Base-by-base conservation (phyloP, 2,113 vertebrate genomes). In the Australoheros scitulus region DNA sequence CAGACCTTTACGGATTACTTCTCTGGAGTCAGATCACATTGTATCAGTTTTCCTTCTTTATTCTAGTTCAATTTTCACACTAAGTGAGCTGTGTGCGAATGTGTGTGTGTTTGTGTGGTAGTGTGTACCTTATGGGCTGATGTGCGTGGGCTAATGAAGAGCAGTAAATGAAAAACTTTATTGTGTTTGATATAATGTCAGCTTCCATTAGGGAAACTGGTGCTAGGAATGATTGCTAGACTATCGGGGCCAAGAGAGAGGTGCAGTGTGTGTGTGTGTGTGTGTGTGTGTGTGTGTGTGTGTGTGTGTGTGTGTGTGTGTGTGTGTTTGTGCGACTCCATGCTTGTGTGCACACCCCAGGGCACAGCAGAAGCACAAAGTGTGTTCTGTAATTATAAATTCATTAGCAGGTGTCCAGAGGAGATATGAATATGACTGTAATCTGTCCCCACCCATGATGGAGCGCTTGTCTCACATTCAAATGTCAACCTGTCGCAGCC, bases 181-280 rank as follows among this genome's bases (percentile, higher is more conserved):
- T 98, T 97, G 97, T 97, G 97, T 98, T 98, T 98, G 97, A 99
- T 97, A 96, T 97, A 97, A 97, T 96, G 97, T 98, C 97, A 98
- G 97, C 96, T 97, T 98, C 97, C 96, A 98, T 98, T 98, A 98
- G 84, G 91, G 87, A 88, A 93, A 88, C 89, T 63, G 92, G 92
- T 90, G 84, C 94, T 83, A 72, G 81, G 64, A 94, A 92, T 94
- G 95, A 97, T 96, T 96, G 94, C 94, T 93, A 93, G 94, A 94
- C 93, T 94, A 94, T 90, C 57, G 63, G 75, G 88, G 91, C 87
- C 87, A 84, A 91, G 61, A 80, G 78, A 88, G 85, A 85, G 41
- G 83, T 84, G 80, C 77, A 3, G 26, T 75, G 47, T 59, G 58
- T 64, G 77, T 68, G 55, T 65, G 52, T 82, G 79, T 57, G 47